Evolutionary conservation across 2,113 vertebrate genomes (phyloP).

Genomic region (Eulacestoma nigropectus): DNA sequence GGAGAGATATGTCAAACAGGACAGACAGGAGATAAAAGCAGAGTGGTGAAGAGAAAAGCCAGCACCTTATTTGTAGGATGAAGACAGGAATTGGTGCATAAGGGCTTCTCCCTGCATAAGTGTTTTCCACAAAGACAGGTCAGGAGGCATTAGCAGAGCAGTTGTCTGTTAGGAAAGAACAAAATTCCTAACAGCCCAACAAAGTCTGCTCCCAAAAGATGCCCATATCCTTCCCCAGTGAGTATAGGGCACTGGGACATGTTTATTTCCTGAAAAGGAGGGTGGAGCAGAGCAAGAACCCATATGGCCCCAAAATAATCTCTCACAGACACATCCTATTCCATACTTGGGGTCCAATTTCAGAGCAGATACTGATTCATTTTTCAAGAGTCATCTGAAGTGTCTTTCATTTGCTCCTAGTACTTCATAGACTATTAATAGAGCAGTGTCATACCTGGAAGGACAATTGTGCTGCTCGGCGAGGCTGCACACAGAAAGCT

Average conservation of each 20-base stretch:
- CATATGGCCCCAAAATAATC: conserved; percentile 15
- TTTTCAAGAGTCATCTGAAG: conserved; percentile 42
- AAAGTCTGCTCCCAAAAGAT: neutral
- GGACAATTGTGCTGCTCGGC: neutral
- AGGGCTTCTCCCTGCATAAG: neutral
- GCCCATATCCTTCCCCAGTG: neutral
- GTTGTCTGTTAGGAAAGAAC: neutral
- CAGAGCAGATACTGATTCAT: neutral
- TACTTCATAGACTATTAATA: conserved; percentile 41
- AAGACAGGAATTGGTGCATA: neutral
- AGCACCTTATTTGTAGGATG: neutral
- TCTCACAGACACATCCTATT: neutral
- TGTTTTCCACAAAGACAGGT: neutral
- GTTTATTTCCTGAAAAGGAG: neutral
- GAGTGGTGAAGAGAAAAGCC: neutral
- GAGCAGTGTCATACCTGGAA: conserved; percentile 19
- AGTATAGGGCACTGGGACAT: neutral
- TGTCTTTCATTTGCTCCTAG: neutral
- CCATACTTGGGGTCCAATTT: neutral
- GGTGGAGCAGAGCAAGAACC: neutral
- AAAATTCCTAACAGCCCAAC: neutral
- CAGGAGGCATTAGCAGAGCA: neutral
- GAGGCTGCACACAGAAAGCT: neutral
- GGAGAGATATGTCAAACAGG: neutral
- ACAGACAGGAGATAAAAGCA: neutral